Evolutionary conservation across 2,797 vertebrate species (phyloP).

Genomic region (Hylomyscus alleni): DNA sequence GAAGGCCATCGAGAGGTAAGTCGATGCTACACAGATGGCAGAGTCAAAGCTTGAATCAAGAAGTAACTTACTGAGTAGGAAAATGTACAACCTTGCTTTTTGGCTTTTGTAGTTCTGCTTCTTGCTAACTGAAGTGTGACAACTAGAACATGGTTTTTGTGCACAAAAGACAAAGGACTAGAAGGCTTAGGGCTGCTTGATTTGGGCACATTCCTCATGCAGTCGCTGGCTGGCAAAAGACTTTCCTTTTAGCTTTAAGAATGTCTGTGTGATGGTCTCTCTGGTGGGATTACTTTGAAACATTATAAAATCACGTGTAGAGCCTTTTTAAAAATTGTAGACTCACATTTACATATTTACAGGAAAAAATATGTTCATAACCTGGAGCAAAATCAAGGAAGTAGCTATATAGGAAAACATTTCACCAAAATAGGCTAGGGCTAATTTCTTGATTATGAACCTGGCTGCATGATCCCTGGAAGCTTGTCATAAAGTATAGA

Average conservation of each 20-base stretch:
- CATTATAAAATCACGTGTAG: not conserved
- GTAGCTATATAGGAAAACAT: not conserved
- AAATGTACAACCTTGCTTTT: not conserved
- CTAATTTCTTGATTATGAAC: not conserved
- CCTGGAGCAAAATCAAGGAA: constrained; percentile 18
- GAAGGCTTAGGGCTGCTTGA: not conserved
- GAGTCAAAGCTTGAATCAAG: not conserved
- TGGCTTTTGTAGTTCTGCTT: not conserved
- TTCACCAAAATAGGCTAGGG: not conserved
- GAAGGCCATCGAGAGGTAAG: not conserved
- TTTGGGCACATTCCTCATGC: not conserved
- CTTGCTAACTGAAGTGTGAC: not conserved
- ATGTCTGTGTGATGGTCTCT: not conserved
- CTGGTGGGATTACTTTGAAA: not conserved
- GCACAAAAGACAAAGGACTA: not conserved
- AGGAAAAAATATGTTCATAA: not conserved
- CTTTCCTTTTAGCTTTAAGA: not conserved
- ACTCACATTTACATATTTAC: not conserved
- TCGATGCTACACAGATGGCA: not conserved
- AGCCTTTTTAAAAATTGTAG: constrained; percentile 21
- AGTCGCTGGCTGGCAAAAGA: not conserved
- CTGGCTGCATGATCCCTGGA: not conserved
- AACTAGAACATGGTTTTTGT: not conserved
- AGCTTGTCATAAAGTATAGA: not conserved
- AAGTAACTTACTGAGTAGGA: not conserved